Percentiles rank a stretch among this genome's conserved stretches.
phyloP scores from a whole-genome alignment of 2,113 vertebrate genomes.

The Myanophis thanlyinensis region DNA sequence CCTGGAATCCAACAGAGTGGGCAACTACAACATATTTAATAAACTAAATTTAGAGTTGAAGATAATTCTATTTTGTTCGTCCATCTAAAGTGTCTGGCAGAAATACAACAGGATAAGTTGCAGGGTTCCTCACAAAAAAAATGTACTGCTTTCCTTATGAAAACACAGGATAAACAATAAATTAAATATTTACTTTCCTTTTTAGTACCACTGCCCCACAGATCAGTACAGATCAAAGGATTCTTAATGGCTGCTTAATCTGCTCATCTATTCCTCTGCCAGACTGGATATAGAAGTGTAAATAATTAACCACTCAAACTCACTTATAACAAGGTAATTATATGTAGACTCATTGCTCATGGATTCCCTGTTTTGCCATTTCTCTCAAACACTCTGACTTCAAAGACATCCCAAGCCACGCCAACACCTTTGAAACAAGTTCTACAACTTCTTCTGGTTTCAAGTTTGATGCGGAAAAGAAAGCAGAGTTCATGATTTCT shows the following conservation, averaged over 20 bases:
- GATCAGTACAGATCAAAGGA: conserved; percentile 1
- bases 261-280: not conserved
- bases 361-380: not conserved
- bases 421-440: conserved; percentile 7
- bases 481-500: not conserved
- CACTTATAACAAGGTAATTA: not conserved
- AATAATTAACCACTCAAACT: not conserved
- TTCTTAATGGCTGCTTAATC: not conserved
- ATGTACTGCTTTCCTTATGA: not conserved
- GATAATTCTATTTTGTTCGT: not conserved
- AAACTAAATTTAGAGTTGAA: not conserved
- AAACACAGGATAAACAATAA: not conserved
- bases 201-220: not conserved
- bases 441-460: conserved; percentile 1
- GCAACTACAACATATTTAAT: not conserved
- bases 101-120: not conserved
- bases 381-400: not conserved
- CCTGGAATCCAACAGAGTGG: not conserved
- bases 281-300: not conserved
- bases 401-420: not conserved
- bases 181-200: not conserved
- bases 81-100: not conserved
- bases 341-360: not conserved
- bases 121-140: not conserved
- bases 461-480: not conserved